Evolutionary conservation across 2,888 invertebrate species (phyloP), one percentile per base, ranked within the genome.

Genomic region (Lomographa bimaculata): DNA sequence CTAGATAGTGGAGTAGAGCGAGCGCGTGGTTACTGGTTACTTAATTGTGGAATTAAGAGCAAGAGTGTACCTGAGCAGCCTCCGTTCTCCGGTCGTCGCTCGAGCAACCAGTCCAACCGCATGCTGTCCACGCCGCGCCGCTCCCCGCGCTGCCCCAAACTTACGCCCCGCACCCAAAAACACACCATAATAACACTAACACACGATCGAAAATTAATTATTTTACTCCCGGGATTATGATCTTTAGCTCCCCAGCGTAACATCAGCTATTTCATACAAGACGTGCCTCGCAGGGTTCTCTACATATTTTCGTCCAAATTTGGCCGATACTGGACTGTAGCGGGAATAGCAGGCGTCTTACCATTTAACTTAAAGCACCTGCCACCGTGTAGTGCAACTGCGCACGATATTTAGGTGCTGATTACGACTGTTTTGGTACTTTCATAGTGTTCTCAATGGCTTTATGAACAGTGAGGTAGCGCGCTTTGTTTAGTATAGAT

Each of bases 81-180:
- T 79, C 79, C 86, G 86, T 87, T 87, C 87, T 86, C 79, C 86
- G 86, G 87, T 87, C 87, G 87, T 78, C 87, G 87, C 67, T 86
- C 86, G 86, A 57, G 70, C 85, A 85, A 86, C 86, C 87, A 84
- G 87, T 86, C 78, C 59, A 77, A 83, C 87, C 76, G 81, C 86
- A 72, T 79, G 68, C 78, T 72, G 69, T 71, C 64, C 71, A 57
- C 67, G 59, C 59, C 25, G 14, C 14, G 3, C 43, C 32, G 18
- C 39, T 48, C 45, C 71, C 68, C 64, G 64, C 70, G 50, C 60
- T 58, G 63, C 60, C 70, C 83, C 78, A 81, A 81, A 80, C 79
- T 78, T 75, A 58, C 29, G 42, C 40, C 33, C 25, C 45, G 27
- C 64, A 61, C 24, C 54, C 61, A 18, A 77, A 71, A 61, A 37